Evolutionary conservation across 2,113 vertebrate genomes (phyloP).

Genomic region (Microcebus murinus): DNA sequence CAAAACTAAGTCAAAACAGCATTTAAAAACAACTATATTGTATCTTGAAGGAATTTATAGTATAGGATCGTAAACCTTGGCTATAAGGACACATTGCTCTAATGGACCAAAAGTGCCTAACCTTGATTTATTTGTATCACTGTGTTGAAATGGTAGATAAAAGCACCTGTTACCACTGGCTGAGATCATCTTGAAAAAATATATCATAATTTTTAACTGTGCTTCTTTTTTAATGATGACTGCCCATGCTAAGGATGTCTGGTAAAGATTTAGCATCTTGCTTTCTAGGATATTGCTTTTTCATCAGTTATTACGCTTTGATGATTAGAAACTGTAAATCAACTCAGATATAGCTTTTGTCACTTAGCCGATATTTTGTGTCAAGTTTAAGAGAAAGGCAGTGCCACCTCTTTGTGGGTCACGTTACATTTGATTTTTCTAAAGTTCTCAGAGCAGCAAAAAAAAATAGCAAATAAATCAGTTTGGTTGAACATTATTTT

Average conservation of each 20-base stretch:
- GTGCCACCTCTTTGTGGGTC: neutral
- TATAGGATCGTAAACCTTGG: neutral
- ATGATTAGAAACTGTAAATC: constrained; percentile 8
- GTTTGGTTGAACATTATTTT: neutral
- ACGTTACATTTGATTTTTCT: neutral
- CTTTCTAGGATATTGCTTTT: constrained; percentile 10
- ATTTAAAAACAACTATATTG: neutral
- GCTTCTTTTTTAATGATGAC: neutral
- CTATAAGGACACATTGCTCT: neutral
- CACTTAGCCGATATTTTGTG: constrained; percentile 31
- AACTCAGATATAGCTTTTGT: constrained; percentile 22
- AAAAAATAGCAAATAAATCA: neutral
- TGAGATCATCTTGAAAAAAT: constrained; percentile 43
- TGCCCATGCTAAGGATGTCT: constrained; percentile 18
- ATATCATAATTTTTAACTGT: constrained; percentile 21
- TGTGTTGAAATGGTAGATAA: constrained; percentile 59
- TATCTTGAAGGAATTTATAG: neutral
- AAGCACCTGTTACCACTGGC: constrained; percentile 10
- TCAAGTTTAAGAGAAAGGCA: constrained; percentile 45
- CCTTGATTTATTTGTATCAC: constrained; percentile 51
- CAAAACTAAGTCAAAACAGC: neutral
- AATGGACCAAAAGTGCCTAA: constrained; percentile 42
- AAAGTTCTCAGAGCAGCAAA: neutral
- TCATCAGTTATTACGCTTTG: neutral
- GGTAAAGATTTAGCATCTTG: neutral